These are phyloP conservation scores for Agrypnus murinus DNA, from an alignment of 2,888 invertebrate genomes.

Conservation along the genomic window DNA sequence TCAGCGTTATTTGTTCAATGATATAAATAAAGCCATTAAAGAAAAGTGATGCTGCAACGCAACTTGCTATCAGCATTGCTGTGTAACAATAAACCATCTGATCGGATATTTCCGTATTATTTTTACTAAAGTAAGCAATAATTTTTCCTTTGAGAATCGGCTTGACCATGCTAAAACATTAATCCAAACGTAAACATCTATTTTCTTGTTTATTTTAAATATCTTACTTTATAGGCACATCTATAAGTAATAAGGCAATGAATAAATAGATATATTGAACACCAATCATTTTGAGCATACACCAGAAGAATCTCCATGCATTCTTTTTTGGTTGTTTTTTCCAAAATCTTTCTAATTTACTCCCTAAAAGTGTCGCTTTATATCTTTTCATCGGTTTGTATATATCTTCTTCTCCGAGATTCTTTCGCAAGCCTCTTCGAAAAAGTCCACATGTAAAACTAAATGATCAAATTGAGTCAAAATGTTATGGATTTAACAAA, in stretches of 20 bases:
- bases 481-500: not conserved
- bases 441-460: slow-evolving; percentile 81
- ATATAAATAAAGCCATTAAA: slow-evolving; percentile 85
- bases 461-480: slow-evolving; percentile 36
- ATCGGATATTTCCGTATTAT: slow-evolving; percentile 70
- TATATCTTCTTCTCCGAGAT: slow-evolving; percentile 77
- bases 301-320: slow-evolving; percentile 1
- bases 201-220: not conserved
- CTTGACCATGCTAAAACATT: slow-evolving; percentile 74
- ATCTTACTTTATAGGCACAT: slow-evolving; percentile 20
- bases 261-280: slow-evolving; percentile 39
- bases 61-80: slow-evolving; percentile 76
- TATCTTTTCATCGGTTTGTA: slow-evolving; percentile 73
- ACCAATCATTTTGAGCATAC: slow-evolving; percentile 46
- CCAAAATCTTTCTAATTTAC: slow-evolving; percentile 67
- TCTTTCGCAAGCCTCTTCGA: slow-evolving; percentile 77
- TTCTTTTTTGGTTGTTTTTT: slow-evolving; percentile 55
- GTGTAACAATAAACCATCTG: slow-evolving; percentile 81
- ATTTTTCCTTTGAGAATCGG: slow-evolving; percentile 79
- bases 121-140: slow-evolving; percentile 78
- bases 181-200: no score
- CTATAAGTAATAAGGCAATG: slow-evolving; percentile 19
- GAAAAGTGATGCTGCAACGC: slow-evolving; percentile 74
- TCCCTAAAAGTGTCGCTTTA: slow-evolving; percentile 72
- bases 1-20: slow-evolving; percentile 81